phyloP scores from a whole-genome alignment of 2,113 vertebrate species.

The Nettapus auritus region DNA sequence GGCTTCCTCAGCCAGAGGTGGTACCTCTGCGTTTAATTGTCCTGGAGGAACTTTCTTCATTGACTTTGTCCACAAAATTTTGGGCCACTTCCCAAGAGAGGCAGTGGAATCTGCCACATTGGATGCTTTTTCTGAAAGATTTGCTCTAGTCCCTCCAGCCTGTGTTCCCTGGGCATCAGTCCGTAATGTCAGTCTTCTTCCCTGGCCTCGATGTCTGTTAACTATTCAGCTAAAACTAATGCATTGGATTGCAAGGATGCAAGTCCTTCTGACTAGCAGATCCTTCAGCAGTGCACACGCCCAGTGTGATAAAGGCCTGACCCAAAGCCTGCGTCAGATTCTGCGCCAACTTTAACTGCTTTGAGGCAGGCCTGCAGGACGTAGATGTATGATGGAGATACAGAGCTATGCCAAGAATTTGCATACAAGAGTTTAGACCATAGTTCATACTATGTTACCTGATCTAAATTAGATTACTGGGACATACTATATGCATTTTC shows the following conservation, averaged over 20 bases:
- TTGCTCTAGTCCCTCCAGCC: neutral
- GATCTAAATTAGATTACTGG: neutral
- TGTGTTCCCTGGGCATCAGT: neutral
- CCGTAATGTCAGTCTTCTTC: neutral
- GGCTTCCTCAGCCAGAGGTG: neutral
- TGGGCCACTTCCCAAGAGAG: rapidly evolving
- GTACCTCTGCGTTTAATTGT: neutral
- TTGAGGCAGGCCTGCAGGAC: neutral
- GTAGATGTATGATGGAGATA: neutral
- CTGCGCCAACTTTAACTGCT: neutral
- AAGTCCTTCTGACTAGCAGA: too few species aligned
- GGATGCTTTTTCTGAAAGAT: neutral
- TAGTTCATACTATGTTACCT: neutral
- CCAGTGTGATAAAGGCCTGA: neutral
- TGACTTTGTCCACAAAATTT: neutral
- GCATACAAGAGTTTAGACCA: rapidly evolving
- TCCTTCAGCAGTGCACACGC: neutral
- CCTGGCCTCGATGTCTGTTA: neutral
- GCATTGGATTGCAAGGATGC: too few species aligned
- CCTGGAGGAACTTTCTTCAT: neutral
- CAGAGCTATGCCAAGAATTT: neutral
- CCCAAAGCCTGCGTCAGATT: neutral
- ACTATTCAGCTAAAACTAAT: neutral
- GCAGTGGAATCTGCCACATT: neutral
- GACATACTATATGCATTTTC: neutral